Base-by-base conservation (phyloP, 2,113 vertebrate species). In the Caranx melampygus region DNA sequence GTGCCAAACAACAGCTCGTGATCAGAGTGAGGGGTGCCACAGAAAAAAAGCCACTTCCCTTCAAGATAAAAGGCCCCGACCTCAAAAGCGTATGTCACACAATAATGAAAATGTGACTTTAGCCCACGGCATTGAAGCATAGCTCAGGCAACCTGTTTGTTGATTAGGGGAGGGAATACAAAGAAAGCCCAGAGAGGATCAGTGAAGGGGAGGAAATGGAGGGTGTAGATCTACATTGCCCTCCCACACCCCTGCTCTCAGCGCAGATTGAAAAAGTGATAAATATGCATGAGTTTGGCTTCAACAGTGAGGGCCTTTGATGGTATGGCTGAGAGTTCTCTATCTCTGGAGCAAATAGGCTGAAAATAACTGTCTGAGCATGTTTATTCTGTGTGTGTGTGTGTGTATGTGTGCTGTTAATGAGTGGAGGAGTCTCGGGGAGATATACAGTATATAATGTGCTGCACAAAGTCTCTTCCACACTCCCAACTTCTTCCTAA, bases 251-350 rank as follows among this genome's bases (percentile, higher is more conserved):
- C 34, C 35, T 72, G 77, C 90, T 84, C 78, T 92, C 79, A 70
- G 76, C 12, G 35, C 77, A 81, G 89, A 93, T 92, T 92, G 91
- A 84, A 90, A 88, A 87, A 88, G 78, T 79, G 66, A 92, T 93
- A 90, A 93, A 95, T 94, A 94, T 94, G 90, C 89, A 93, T 92
- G 91, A 92, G 89, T 72, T 86, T 88, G 82, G 70, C 86, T 89
- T 75, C 31, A n/a, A 83, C 68, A 85, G 78, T 70, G 75, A 68
- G 67, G 88, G 71, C 61, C 87, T 93, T 88, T 92, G 90, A 94
- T 91, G 88, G 76, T 74, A 59, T 76, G 54, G 49, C 65, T 59
- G 78, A 91, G 86, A 66, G 84, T 79, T 65, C 65, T 88, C 68
- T 74, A 70, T 91, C 79, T 93, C 75, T 87, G 60, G 60, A 88